Evolutionary conservation across 2,113 vertebrate species (phyloP), one percentile per base, ranked within the genome.

Genomic region (Scortum barcoo): DNA sequence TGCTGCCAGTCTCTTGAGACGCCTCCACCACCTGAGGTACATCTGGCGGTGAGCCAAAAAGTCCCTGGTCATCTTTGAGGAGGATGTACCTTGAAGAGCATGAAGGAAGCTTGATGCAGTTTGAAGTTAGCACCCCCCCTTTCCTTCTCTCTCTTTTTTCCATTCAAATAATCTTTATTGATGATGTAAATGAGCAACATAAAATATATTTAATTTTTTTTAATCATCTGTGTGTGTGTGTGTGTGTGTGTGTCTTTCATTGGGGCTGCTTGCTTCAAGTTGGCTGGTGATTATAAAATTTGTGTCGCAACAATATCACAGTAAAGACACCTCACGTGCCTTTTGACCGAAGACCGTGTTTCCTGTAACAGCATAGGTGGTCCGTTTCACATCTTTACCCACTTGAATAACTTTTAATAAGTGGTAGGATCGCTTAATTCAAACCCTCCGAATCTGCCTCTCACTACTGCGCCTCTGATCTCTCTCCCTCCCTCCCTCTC

Each of bases 381-480:
- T 60, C 68, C 46, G 51, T 75, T 56, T 68, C 24, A 68, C 20
- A 75, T 78, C 33, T 40, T 80, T 57, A 87, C 79, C 81, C 48
- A 86, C 48, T 82, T 84, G 44, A 76, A 57, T 51, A 90, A 90
- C 86, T 92, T 93, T 90, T 72, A 87, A 80, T 72, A 87, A 80
- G 77, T 62, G 48, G 13, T 33, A n/a, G 58, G 24, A 36, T 75
- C 77, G 62, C 83, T 79, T 50, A 44, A 71, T 78, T 78, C 58
- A 78, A 78, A 51, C 83, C 74, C 65, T 60, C 30, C 60, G 53
- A 28, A 60, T 76, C 56, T 54, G 70, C 72, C 76, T 72, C 77
- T 78, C 60, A 24, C 65, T 36, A 3, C 71, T 68, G 62, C 69
- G 77, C 66, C 48, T 70, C 79, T 76, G 75, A 40, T 74, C 81